Percentiles rank a stretch among this genome's conserved stretches.
Conservation (phyloP, 2,888 invertebrate species). For the Halocaridina rubra region DNA sequence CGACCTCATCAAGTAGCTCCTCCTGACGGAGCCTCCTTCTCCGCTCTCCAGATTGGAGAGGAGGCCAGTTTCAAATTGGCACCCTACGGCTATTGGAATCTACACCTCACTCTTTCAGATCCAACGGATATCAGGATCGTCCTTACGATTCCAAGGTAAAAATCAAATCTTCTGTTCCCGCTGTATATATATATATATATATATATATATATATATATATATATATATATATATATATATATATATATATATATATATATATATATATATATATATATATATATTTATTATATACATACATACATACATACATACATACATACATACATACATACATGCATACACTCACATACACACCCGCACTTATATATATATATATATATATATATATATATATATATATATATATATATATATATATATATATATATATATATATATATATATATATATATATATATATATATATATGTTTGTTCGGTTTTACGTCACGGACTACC, state of each 20-base stretch:
- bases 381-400: background rate
- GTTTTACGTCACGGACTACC: no score
- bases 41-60: conserved; percentile 88
- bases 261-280: no score
- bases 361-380: no score
- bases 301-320: background rate
- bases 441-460: background rate
- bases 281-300: no score
- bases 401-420: background rate
- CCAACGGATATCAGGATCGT: conserved; percentile 46
- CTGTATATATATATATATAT: background rate
- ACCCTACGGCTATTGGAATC: conserved; percentile 96
- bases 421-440: background rate
- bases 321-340: background rate
- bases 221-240: background rate
- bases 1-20: conserved; percentile 77
- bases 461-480: background rate
- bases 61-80: conserved; percentile 88
- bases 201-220: background rate
- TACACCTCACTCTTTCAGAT: conserved; percentile 73
- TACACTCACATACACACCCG: background rate
- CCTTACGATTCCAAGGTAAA: conserved; percentile 73
- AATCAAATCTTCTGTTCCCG: background rate
- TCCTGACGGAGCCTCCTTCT: conserved; percentile 91
- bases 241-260: background rate